Evolutionary conservation across 2,113 vertebrate species (phyloP).

Genomic region (Asarcornis scutulata): DNA sequence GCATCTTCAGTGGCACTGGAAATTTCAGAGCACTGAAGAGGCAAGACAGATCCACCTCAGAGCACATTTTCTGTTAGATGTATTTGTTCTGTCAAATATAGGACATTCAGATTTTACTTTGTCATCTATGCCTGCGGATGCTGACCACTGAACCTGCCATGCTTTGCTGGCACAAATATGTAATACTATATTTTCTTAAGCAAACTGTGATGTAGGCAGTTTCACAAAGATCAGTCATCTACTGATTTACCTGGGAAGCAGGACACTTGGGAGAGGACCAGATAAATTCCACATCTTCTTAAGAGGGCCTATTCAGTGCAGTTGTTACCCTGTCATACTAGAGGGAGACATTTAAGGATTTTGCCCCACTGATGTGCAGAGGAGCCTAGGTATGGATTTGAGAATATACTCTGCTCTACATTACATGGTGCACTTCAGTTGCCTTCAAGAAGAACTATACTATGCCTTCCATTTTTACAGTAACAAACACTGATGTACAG

Average conservation of each 20-base stretch:
- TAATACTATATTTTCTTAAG: not conserved
- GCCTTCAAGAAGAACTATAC: not conserved
- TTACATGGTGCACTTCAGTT: not conserved
- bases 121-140: not conserved
- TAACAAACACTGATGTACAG: not conserved
- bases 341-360: not conserved
- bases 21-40: conserved; percentile 5
- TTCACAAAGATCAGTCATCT: not conserved
- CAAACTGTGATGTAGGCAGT: not conserved
- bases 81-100: not conserved
- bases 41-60: not conserved
- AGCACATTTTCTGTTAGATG: not conserved
- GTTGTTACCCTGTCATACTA: not conserved
- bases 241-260: not conserved
- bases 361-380: no score
- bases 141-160: not conserved
- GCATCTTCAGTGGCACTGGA: not conserved
- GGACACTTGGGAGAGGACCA: not conserved
- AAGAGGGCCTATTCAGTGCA: not conserved
- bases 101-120: not conserved
- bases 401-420: not conserved
- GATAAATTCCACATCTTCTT: not conserved
- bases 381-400: not conserved
- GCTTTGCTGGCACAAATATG: not conserved
- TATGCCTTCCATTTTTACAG: not conserved